Evolutionary conservation across 2,888 invertebrate genomes (phyloP).

Genomic region (Cephus spinipes): DNA sequence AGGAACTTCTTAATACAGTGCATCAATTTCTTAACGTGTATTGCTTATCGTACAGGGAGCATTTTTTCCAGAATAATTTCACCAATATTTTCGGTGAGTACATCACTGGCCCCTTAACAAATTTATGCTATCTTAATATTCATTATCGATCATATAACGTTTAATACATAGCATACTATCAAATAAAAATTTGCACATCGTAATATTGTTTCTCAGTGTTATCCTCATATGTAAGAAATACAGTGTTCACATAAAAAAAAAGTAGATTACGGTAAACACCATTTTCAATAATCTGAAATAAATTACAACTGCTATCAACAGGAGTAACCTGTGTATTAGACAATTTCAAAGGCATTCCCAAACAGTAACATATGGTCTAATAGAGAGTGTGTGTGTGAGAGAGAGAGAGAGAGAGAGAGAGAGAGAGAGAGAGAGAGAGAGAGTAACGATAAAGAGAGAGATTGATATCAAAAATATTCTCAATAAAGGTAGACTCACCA

Average conservation of each 20-base stretch:
- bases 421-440: background rate
- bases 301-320: background rate
- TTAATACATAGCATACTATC: background rate
- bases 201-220: background rate
- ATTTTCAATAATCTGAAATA: background rate
- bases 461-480: constrained; percentile 18
- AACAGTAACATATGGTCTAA: constrained; percentile 21
- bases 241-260: background rate
- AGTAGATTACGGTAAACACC: background rate
- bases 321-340: background rate
- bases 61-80: background rate
- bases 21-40: background rate
- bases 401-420: background rate
- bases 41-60: background rate
- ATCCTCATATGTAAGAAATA: background rate
- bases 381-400: background rate
- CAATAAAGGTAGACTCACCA: constrained; percentile 12
- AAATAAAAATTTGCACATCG: background rate
- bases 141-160: background rate
- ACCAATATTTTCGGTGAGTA: background rate
- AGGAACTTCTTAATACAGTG: background rate
- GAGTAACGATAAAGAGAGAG: background rate
- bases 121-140: background rate
- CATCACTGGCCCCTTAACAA: background rate
- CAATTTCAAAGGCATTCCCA: background rate